Conservation (phyloP, 1,140 invertebrate genomes). For the Lepidurus arcticus region DNA sequence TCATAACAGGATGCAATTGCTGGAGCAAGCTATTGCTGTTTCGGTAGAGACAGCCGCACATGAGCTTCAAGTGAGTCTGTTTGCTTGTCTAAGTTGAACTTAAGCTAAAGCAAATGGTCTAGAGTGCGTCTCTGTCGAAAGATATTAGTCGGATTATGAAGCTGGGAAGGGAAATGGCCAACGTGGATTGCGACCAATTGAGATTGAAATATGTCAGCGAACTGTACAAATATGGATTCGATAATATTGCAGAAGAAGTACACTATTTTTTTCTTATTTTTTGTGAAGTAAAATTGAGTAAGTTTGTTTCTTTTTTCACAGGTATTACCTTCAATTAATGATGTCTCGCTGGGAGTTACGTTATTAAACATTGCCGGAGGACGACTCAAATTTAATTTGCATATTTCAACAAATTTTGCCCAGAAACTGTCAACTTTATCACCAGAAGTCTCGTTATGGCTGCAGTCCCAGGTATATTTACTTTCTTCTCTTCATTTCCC, state of each 20-base stretch:
- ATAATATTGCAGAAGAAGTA: constrained; percentile 68
- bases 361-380: constrained; percentile 10
- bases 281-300: background rate
- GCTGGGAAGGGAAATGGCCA: constrained; percentile 67
- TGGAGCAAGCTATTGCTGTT: constrained; percentile 44
- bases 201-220: constrained; percentile 69
- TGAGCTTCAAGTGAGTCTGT: constrained; percentile 24
- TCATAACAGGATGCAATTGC: constrained; percentile 44
- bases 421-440: background rate
- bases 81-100: constrained; percentile 28
- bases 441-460: constrained; percentile 5
- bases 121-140: constrained; percentile 19
- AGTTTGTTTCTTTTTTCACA: background rate
- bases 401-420: constrained; percentile 1
- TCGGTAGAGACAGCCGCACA: constrained; percentile 40
- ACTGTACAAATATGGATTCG: constrained; percentile 68
- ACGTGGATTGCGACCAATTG: constrained; percentile 66
- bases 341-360: background rate
- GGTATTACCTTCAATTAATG: background rate
- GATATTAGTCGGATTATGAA: constrained; percentile 65
- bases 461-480: background rate
- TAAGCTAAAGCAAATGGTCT: constrained; percentile 38
- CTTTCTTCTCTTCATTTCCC: background rate
- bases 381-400: background rate
- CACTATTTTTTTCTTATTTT: background rate